Evolutionary conservation across 2,113 vertebrate genomes (phyloP), one percentile per base, ranked within the genome.

Genomic region (Perca schrenkii): DNA sequence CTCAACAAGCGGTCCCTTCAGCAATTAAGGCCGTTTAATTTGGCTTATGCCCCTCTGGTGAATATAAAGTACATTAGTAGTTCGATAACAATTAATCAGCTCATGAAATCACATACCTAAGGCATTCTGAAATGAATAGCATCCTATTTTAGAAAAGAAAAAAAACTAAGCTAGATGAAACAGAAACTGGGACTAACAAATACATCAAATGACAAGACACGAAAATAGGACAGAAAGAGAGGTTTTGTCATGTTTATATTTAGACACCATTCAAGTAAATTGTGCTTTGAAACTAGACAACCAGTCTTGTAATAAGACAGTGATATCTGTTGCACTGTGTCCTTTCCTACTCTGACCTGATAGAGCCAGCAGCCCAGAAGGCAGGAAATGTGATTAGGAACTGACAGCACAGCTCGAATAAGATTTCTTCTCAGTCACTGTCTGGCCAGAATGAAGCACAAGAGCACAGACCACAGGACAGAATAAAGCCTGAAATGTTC

Each of bases 371-470:
- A 31, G 75, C 49, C 83, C 84, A 86, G 87, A 84, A 85, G 67
- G 61, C 74, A 82, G 87, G 79, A 92, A 93, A 94, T 92, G 62
- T 84, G 68, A 94, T 93, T 94, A 93, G 43, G 25, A 82, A 81
- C 81, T 75, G 83, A 85, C 75, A 83, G 83, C 36, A 43, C 77
- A 79, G 85, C 85, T 78, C 31, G 84, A 91, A 90, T 91, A 86
- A 89, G 75, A 88, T 88, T 82, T 91, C 62, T 49, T 79, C 58
- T 86, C 74, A 6, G 85, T 85, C 81, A 77, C 72, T 78, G 81
- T 72, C 68, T 69, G 58, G 57, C 49, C 90, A 87, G 88, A 43
- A 85, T 88, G 79, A 71, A 84, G 72, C 53, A 34, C 25, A 73
- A 50, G 63, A 91, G 57, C 66, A 73, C 73, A 80, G 46, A 65